Conservation (phyloP, 1,140 invertebrate genomes). For the Pseudoatta argentina region DNA sequence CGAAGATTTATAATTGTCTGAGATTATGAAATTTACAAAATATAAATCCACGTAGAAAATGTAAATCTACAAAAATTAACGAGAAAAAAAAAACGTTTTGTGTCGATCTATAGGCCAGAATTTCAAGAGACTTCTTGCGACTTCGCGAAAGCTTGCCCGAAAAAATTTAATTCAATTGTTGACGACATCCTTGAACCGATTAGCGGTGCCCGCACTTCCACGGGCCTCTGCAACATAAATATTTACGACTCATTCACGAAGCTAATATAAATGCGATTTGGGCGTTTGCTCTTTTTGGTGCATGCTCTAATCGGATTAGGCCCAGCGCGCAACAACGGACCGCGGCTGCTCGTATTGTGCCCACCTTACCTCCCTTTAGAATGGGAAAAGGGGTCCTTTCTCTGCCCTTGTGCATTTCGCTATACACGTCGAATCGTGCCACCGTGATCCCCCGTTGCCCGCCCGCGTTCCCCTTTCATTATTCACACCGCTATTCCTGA, state of each 20-base stretch:
- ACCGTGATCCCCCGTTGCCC: conserved; percentile 1
- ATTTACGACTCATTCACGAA: conserved; percentile 86
- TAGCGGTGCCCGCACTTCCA: conserved; percentile 81
- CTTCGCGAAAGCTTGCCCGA: conserved; percentile 43
- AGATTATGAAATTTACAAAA: neutral
- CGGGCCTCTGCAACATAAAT: conserved; percentile 84
- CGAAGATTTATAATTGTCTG: neutral
- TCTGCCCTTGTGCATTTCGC: conserved; percentile 59
- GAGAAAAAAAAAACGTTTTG: neutral
- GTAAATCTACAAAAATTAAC: neutral
- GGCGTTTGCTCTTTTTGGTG: conserved; percentile 86
- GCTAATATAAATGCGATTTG: conserved; percentile 87
- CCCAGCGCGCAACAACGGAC: conserved; percentile 73
- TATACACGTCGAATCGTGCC: conserved; percentile 51
- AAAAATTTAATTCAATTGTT: conserved; percentile 79
- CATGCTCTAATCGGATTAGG: conserved; percentile 83
- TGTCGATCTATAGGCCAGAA: neutral
- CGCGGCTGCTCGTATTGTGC: conserved; percentile 71
- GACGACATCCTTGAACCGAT: conserved; percentile 83
- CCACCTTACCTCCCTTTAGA: conserved; percentile 58
- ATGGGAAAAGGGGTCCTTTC: conserved; percentile 68
- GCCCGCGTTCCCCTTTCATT: conserved; percentile 40
- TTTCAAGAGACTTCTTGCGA: neutral
- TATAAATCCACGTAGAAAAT: neutral
- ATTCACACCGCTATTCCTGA: conserved; percentile 72